A percentile compares a stretch with the other conserved stretches of the same genome.
These are phyloP conservation scores for Acrobasis consociella DNA, from an alignment of 2,888 invertebrate genomes.

Conservation along the genomic window DNA sequence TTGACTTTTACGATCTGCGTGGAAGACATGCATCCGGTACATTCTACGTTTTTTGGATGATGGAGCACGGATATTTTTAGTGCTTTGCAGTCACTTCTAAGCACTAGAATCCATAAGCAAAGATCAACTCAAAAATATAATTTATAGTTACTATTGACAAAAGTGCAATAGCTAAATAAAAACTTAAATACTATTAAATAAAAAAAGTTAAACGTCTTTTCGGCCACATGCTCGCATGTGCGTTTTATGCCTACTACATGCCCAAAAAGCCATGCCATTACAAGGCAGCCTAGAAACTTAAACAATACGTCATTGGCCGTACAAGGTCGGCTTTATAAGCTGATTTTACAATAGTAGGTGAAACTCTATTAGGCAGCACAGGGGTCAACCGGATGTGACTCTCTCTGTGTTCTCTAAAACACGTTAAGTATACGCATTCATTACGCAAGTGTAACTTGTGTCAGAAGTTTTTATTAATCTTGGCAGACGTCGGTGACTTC, in stretches of 20 bases:
- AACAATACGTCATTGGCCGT: background rate
- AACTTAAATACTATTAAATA: too few relatives aligned
- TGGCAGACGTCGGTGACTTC: constrained; percentile 39
- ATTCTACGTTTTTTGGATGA: too few relatives aligned
- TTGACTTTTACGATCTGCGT: too few relatives aligned
- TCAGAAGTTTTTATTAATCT: constrained; percentile 38
- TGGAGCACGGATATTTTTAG: too few relatives aligned
- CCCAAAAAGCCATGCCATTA: background rate
- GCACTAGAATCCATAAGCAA: too few relatives aligned
- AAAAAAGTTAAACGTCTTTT: too few relatives aligned
- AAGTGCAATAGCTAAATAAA: too few relatives aligned
- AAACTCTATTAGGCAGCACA: background rate
- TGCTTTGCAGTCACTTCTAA: too few relatives aligned
- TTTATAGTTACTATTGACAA: too few relatives aligned
- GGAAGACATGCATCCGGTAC: too few relatives aligned
- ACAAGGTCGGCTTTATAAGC: background rate
- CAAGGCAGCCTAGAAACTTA: background rate
- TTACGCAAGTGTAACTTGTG: constrained; percentile 30
- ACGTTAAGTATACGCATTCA: constrained; percentile 16
- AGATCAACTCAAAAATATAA: too few relatives aligned
- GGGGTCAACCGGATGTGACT: constrained; percentile 15
- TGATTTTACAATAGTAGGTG: constrained; percentile 4
- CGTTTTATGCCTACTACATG: background rate
- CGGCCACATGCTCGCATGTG: too few relatives aligned
- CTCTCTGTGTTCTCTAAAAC: constrained; percentile 14